Base-by-base conservation (phyloP, 2,888 invertebrate species). In the Eupithecia subumbrata region DNA sequence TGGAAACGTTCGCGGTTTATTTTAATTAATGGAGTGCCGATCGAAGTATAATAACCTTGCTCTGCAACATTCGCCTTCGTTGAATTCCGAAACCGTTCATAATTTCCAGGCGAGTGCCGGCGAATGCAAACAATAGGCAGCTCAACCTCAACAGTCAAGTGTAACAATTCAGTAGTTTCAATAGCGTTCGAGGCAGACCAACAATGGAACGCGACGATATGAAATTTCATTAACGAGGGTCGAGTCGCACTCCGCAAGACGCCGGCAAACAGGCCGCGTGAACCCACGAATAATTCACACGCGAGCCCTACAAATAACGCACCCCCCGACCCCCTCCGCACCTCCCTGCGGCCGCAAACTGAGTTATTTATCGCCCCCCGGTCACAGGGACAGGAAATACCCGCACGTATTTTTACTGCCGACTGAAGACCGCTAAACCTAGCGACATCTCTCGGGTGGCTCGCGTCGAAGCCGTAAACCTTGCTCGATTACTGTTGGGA, bases 251-350 rank as follows among this genome's bases (percentile, higher is more conserved):
- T 89, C 89, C 88, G 87, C 91, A 92, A 91, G 91, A 92, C 91
- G 90, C 86, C 87, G 88, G 90, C 92, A 92, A 92, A 92, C 91
- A 91, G 89, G 89, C 93, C 92, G 93, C 94, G 94, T 93, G 92
- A 94, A 93, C 92, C 93, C 91, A 93, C 92, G 93, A 94, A 93
- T 95, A 94, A 95, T 94, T 95, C 94, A 94, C 94, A 95, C 93
- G 94, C 93, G 92, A 94, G 92, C 93, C 93, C 92, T 93, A 94
- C 93, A 93, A 93, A 94, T 93, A 94, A 92, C 91, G 90, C 87
- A 86, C 85, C 84, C 85, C 85, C 83, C 86, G 78, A 81, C 77
- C 80, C 64, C 82, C 83, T 80, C 83, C 82, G 81, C 70, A 69
- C 82, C 60, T 22, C 84, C 83, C 84, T 82, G 83, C 83, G 85